Conservation (phyloP, 2,113 vertebrate genomes). For the Triplophysa rosa region DNA sequence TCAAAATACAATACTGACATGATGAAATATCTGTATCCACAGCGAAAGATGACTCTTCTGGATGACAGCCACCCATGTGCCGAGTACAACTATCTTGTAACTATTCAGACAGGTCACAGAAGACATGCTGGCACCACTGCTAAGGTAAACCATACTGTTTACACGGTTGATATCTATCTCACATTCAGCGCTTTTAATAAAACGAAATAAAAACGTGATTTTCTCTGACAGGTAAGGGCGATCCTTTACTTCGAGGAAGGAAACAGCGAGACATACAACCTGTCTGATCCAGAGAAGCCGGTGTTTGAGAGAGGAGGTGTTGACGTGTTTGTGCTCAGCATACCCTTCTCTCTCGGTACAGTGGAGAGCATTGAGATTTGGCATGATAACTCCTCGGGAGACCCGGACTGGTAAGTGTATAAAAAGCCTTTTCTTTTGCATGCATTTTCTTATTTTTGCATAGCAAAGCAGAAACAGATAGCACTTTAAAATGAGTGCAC, state of each 20-base stretch:
- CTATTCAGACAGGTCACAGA: conserved; percentile 78
- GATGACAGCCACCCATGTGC: conserved; percentile 76
- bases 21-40: conserved; percentile 22
- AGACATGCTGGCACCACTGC: conserved; percentile 77
- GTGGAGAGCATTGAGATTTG: conserved; percentile 74
- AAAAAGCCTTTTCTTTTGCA: conserved; percentile 13
- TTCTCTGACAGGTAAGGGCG: conserved; percentile 71
- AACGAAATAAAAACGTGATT: not conserved
- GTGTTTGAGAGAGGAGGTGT: conserved; percentile 77
- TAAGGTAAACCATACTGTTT: conserved; percentile 64
- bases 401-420: conserved; percentile 77
- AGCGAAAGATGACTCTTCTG: conserved; percentile 82
- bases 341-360: conserved; percentile 74
- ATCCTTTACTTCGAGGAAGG: conserved; percentile 76
- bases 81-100: conserved; percentile 76
- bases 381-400: conserved; percentile 77
- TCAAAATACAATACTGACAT: not conserved
- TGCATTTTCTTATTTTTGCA: conserved; percentile 32
- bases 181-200: no score
- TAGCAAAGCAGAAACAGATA: not conserved
- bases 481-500: conserved; percentile 6
- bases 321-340: conserved; percentile 79
- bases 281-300: conserved; percentile 74
- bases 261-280: conserved; percentile 68
- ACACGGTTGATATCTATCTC: not conserved